Conservation (phyloP, 2,888 invertebrate species). For the Callyntrura sp. region DNA sequence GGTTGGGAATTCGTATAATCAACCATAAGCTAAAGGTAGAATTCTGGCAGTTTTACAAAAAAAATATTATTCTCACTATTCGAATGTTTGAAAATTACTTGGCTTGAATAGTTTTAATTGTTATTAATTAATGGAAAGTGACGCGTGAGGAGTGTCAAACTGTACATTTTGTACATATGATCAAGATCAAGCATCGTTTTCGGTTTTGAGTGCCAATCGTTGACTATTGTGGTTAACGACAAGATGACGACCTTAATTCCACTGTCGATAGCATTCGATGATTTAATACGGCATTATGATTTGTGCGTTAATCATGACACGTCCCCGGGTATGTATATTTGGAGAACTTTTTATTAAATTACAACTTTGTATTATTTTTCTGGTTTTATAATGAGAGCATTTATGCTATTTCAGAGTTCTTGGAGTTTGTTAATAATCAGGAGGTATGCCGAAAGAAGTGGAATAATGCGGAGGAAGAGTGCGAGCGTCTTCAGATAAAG, state of each 20-base stretch:
- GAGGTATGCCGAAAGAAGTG: slow-evolving; percentile 91
- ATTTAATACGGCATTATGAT: slow-evolving; percentile 85
- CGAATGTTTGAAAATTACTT: too few species aligned
- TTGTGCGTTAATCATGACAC: slow-evolving; percentile 85
- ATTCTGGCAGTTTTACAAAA: too few species aligned
- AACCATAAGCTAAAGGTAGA: too few species aligned
- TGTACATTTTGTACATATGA: too few species aligned
- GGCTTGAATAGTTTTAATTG: too few species aligned
- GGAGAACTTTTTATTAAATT: background rate
- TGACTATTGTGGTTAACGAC: background rate
- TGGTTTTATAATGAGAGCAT: too few species aligned
- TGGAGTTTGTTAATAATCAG: slow-evolving; percentile 90
- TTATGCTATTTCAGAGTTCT: slow-evolving; percentile 89
- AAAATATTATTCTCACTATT: too few species aligned
- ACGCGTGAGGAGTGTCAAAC: too few species aligned
- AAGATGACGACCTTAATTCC: slow-evolving; percentile 46
- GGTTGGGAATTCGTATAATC: too few species aligned
- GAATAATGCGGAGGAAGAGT: slow-evolving; percentile 90
- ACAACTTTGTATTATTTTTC: background rate
- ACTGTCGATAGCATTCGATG: slow-evolving; percentile 85
- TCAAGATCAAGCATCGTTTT: too few species aligned
- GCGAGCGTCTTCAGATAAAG: slow-evolving; percentile 90
- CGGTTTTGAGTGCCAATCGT: too few species aligned
- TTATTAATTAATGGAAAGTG: too few species aligned
- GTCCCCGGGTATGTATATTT: slow-evolving; percentile 85